A percentile compares a stretch with the other conserved stretches of the same genome.
Evolutionary conservation across 2,113 vertebrate genomes (phyloP).

Genomic region (Sclerurus mexicanus): DNA sequence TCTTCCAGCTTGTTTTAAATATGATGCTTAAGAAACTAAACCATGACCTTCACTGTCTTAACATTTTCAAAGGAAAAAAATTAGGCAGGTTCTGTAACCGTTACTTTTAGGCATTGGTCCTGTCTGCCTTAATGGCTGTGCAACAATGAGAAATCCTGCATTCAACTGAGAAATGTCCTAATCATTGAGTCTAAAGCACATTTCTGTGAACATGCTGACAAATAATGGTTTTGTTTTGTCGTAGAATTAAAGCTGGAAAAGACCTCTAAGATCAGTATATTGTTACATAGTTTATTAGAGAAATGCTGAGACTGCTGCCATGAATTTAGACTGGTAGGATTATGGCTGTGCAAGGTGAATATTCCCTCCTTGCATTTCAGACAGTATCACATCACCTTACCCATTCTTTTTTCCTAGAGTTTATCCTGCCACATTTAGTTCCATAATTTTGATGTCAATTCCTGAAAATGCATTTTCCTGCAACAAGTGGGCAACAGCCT

Average conservation of each 20-base stretch:
- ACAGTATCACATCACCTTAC: not conserved
- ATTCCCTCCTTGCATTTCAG: not conserved
- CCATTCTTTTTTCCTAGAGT: not conserved
- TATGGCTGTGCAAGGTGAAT: not conserved
- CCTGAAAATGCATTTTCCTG: not conserved
- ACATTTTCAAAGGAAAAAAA: not conserved
- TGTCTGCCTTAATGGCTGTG: not conserved
- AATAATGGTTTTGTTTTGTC: not conserved
- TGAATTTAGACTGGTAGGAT: not conserved
- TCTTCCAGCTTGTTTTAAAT: not conserved
- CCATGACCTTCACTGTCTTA: not conserved
- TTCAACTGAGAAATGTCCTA: conserved; percentile 34
- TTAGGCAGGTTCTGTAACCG: not conserved
- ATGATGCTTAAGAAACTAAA: not conserved
- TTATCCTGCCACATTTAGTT: not conserved
- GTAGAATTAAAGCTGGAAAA: not conserved
- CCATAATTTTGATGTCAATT: rapidly evolving
- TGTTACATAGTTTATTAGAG: not conserved
- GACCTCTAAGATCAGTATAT: not conserved
- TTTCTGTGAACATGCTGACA: not conserved
- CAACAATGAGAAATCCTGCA: conserved; percentile 56
- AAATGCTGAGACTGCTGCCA: not conserved
- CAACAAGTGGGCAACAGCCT: not conserved
- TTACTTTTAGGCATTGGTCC: not conserved
- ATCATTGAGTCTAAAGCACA: not conserved